Evolutionary conservation across 2,113 vertebrate species (phyloP).

Genomic region (Corythaixoides concolor): DNA sequence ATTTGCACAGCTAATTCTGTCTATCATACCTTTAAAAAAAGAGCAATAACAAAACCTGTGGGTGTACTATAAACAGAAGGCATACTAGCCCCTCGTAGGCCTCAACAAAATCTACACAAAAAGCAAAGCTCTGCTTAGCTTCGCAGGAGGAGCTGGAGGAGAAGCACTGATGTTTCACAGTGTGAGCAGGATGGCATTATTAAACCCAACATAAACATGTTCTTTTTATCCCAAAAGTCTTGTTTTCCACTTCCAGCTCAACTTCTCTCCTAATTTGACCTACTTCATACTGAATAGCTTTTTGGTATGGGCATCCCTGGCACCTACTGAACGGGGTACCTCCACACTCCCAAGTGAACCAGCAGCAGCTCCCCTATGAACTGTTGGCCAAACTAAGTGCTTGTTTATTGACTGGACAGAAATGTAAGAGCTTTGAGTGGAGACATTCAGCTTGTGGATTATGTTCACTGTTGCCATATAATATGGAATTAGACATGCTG

Average conservation of each 20-base stretch:
- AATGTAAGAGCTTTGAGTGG: not conserved
- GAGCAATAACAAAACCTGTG: constrained; percentile 35
- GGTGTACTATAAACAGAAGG: not conserved
- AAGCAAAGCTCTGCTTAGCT: not conserved
- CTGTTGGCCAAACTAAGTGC: not conserved
- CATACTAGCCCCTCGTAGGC: not conserved
- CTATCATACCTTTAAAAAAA: constrained; percentile 15
- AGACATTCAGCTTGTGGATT: not conserved
- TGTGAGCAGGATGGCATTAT: not conserved
- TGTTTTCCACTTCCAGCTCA: not conserved
- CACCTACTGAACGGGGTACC: not conserved
- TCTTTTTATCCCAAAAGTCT: not conserved
- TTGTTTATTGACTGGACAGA: not conserved
- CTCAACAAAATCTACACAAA: constrained; percentile 7
- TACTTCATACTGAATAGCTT: not conserved
- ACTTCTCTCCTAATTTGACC: not conserved
- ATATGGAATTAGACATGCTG: not conserved
- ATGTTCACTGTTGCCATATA: not conserved
- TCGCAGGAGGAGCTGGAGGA: not conserved
- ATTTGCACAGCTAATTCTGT: constrained; percentile 24
- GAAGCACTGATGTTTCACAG: not conserved
- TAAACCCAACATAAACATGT: not conserved
- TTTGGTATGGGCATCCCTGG: not conserved
- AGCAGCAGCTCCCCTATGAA: not conserved
- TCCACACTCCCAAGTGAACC: not conserved